Evolutionary conservation across 2,888 invertebrate species (phyloP).

Genomic region (Idaea aversata): DNA sequence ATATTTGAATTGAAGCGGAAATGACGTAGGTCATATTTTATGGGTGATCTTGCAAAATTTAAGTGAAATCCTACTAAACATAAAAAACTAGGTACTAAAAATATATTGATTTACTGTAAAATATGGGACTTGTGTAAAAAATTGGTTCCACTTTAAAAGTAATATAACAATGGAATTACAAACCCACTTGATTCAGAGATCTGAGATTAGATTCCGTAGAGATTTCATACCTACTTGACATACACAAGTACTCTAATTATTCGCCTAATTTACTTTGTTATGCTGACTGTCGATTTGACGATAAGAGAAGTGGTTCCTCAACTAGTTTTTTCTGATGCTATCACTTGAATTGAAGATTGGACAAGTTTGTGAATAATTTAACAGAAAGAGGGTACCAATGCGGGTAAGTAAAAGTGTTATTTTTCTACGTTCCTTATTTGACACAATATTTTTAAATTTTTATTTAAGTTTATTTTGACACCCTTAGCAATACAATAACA

Average conservation of each 20-base stretch:
- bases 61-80: neutral
- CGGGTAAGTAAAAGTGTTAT: too few relatives aligned
- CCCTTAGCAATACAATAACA: too few relatives aligned
- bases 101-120: neutral
- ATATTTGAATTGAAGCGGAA: constrained; percentile 69
- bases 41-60: neutral
- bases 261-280: constrained; percentile 66
- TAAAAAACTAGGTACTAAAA: neutral
- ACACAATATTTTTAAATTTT: neutral
- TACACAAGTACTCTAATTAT: constrained; percentile 58
- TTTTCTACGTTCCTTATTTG: too few relatives aligned
- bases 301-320: constrained; percentile 59
- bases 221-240: constrained; percentile 65
- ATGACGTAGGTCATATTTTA: constrained; percentile 39
- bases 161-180: constrained; percentile 31
- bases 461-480: neutral
- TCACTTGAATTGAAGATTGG: constrained; percentile 15
- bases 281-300: constrained; percentile 51
- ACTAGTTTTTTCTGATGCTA: constrained; percentile 29
- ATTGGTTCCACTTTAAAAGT: constrained; percentile 13
- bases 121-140: neutral
- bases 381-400: too few relatives aligned
- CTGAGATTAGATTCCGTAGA: constrained; percentile 60
- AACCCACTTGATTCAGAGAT: constrained; percentile 41
- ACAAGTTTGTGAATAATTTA: neutral